phyloP scores from a whole-genome alignment of 2,888 invertebrate genomes.

The Agonopterix arenella region DNA sequence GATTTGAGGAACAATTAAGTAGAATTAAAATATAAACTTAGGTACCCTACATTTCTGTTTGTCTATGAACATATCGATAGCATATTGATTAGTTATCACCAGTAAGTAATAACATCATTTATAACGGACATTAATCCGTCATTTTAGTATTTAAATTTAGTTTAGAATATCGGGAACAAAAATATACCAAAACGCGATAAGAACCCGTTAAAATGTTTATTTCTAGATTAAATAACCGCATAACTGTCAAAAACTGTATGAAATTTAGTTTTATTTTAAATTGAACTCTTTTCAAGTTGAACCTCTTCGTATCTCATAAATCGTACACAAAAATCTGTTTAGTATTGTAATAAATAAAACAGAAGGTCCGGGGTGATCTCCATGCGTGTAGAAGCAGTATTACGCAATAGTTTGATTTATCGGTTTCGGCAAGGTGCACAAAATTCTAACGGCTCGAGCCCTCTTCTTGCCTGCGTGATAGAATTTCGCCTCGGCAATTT shows the following conservation, averaged over 20 bases:
- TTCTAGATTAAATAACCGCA: too few species aligned
- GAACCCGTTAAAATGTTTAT: too few species aligned
- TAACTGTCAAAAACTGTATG: too few species aligned
- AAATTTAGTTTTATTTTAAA: constrained; percentile 16
- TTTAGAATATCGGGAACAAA: too few species aligned
- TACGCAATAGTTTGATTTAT: constrained; percentile 75
- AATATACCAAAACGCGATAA: too few species aligned
- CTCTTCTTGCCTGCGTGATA: constrained; percentile 50
- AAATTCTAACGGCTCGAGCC: constrained; percentile 56
- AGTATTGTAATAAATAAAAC: constrained; percentile 63
- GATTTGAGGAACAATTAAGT: constrained; percentile 6
- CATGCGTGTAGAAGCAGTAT: constrained; percentile 69
- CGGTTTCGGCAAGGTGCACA: constrained; percentile 68
- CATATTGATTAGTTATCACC: too few species aligned
- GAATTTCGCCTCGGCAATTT: constrained; percentile 64
- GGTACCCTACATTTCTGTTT: background rate
- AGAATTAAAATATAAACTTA: background rate
- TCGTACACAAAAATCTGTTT: constrained; percentile 62
- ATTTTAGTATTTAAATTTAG: constrained; percentile 16
- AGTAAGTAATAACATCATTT: constrained; percentile 1
- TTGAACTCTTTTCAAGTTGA: constrained; percentile 29
- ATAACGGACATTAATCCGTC: constrained; percentile 17
- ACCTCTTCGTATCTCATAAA: constrained; percentile 38
- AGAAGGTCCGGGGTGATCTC: constrained; percentile 46
- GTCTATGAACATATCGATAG: too few species aligned